Percentiles rank a stretch among this genome's conserved stretches.
Evolutionary conservation across 2,113 vertebrate species (phyloP).

Genomic region (Mesocricetus auratus): DNA sequence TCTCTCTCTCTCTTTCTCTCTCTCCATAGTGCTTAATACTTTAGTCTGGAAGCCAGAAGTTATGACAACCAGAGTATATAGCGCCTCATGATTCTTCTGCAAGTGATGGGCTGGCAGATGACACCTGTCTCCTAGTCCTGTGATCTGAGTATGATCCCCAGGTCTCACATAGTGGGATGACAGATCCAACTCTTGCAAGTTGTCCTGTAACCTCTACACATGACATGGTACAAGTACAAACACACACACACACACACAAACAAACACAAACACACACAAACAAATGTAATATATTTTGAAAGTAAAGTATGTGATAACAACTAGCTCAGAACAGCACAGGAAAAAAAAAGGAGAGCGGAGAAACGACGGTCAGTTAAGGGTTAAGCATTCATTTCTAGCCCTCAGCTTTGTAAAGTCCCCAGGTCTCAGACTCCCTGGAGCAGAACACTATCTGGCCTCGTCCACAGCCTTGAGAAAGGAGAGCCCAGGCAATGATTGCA

Average conservation of each 20-base stretch:
- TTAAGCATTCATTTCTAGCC: constrained; percentile 11
- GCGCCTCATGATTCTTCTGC: neutral
- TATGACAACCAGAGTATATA: neutral
- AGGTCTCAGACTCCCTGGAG: constrained; percentile 41
- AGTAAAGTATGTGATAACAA: neutral
- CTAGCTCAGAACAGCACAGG: neutral
- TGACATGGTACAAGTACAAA: neutral
- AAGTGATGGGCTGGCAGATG: neutral
- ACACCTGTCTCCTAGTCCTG: neutral
- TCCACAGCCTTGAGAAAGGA: constrained; percentile 55
- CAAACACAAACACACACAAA: neutral
- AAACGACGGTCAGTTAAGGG: neutral
- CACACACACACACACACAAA: neutral
- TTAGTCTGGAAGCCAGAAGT: neutral
- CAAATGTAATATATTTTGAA: neutral
- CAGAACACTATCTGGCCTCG: constrained; percentile 44
- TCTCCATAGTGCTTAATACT: neutral
- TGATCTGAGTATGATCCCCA: neutral
- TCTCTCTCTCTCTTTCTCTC: too few species aligned
- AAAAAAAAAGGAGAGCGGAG: neutral
- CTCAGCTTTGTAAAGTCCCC: neutral
- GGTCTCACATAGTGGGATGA: neutral
- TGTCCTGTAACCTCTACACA: neutral
- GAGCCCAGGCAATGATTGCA: constrained; percentile 16
- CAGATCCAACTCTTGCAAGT: neutral